Percentiles rank a stretch among this genome's conserved stretches.
phyloP scores from a whole-genome alignment of 1,140 invertebrate species.

The Sinonovacula constricta region DNA sequence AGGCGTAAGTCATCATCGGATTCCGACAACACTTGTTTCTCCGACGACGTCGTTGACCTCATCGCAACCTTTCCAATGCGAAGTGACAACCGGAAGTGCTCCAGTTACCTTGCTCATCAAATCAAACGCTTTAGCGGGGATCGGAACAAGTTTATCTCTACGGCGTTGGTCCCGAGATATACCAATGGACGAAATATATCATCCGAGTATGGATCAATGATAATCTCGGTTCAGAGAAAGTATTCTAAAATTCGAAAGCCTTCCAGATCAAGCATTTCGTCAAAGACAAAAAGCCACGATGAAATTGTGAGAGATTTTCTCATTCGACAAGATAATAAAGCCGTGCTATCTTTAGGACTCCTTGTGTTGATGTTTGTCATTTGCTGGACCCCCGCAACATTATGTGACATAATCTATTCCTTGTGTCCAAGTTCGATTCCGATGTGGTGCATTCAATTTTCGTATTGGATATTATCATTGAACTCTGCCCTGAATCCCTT shows the following conservation, averaged over 20 bases:
- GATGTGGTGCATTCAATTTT: conserved; percentile 50
- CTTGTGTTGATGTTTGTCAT: conserved; percentile 66
- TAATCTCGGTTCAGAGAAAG: conserved; percentile 20
- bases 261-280: conserved; percentile 33
- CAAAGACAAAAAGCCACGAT: conserved; percentile 55
- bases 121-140: conserved; percentile 27
- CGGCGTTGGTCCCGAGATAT: conserved; percentile 14
- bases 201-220: conserved; percentile 18
- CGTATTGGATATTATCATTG: conserved; percentile 63
- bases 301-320: conserved; percentile 67
- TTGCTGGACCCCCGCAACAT: conserved; percentile 69
- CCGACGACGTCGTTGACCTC: conserved; percentile 32
- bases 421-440: conserved; percentile 52
- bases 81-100: conserved; percentile 24
- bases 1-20: conserved; percentile 59
- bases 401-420: conserved; percentile 56
- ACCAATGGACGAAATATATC: conserved; percentile 22
- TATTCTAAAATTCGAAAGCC: conserved; percentile 7
- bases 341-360: conserved; percentile 65
- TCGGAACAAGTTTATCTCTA: conserved; percentile 6
- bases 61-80: not conserved
- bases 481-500: conserved; percentile 72
- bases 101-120: not conserved
- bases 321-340: conserved; percentile 69
- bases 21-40: conserved; percentile 56